Evolutionary conservation across 2,797 vertebrate genomes (phyloP).

Genomic region (Anisognathus igniventris): DNA sequence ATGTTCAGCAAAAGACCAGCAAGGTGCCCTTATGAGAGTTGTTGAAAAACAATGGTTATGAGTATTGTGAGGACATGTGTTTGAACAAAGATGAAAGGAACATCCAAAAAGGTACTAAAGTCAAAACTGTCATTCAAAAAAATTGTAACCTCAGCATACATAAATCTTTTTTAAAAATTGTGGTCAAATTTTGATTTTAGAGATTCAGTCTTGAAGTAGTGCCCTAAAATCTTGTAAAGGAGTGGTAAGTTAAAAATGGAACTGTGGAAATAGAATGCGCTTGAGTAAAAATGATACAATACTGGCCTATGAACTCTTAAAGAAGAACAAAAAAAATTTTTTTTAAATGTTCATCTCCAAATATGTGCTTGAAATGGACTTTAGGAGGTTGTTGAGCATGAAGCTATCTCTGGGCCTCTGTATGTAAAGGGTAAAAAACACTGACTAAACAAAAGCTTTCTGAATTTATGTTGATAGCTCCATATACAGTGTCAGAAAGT

Average conservation of each 20-base stretch:
- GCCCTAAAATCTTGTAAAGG: neutral
- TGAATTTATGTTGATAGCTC: neutral
- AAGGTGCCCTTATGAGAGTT: neutral
- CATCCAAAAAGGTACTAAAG: neutral
- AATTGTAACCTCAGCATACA: neutral
- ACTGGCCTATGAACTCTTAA: neutral
- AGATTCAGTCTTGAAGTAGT: neutral
- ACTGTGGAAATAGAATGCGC: too few relatives aligned
- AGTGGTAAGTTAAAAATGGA: neutral
- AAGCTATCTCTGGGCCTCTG: neutral
- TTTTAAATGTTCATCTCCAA: neutral
- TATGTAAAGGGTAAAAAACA: neutral
- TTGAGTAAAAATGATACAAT: neutral
- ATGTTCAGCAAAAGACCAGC: neutral
- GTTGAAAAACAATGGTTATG: neutral
- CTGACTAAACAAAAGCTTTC: neutral
- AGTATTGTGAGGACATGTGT: rapidly evolving
- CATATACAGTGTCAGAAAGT: neutral
- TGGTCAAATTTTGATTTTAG: neutral
- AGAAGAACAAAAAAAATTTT: neutral
- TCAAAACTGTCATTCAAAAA: neutral
- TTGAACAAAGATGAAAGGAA: neutral
- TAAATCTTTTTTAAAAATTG: neutral
- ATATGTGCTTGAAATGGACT: neutral
- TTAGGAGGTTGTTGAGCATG: neutral